These are phyloP conservation scores for Halcyon senegalensis DNA, from an alignment of 2,113 vertebrate genomes.

Conservation along the genomic window DNA sequence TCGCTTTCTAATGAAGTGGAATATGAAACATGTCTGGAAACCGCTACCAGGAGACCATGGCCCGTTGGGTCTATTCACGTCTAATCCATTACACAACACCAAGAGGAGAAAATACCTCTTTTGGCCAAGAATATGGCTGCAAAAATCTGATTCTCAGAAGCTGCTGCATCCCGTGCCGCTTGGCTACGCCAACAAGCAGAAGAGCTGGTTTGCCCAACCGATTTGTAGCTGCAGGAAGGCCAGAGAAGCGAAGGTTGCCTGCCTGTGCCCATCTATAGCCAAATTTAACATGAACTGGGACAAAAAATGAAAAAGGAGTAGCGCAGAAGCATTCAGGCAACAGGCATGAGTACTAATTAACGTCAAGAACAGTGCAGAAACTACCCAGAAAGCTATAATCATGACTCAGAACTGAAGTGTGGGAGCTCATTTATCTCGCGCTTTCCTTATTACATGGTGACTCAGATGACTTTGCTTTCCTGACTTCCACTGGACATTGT, in stretches of 20 bases:
- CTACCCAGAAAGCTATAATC: slow-evolving; percentile 37
- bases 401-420: slow-evolving; percentile 42
- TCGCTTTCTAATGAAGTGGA: neutral
- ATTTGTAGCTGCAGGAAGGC: neutral
- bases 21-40: neutral
- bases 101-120: neutral
- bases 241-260: neutral
- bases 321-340: neutral
- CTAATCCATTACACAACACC: neutral
- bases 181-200: neutral
- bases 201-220: neutral
- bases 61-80: neutral
- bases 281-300: slow-evolving; percentile 5
- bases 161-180: neutral
- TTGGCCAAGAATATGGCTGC: neutral
- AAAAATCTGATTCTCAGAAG: neutral
- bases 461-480: slow-evolving; percentile 15
- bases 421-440: slow-evolving; percentile 50
- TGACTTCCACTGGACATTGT: slow-evolving; percentile 34
- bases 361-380: neutral
- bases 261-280: neutral
- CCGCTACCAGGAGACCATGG: neutral
- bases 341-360: slow-evolving; percentile 15
- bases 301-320: neutral
- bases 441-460: slow-evolving; percentile 18